Percentiles rank a stretch among this genome's conserved stretches.
phyloP scores from a whole-genome alignment of 1,140 invertebrate genomes.

The Trissolcus basalis region DNA sequence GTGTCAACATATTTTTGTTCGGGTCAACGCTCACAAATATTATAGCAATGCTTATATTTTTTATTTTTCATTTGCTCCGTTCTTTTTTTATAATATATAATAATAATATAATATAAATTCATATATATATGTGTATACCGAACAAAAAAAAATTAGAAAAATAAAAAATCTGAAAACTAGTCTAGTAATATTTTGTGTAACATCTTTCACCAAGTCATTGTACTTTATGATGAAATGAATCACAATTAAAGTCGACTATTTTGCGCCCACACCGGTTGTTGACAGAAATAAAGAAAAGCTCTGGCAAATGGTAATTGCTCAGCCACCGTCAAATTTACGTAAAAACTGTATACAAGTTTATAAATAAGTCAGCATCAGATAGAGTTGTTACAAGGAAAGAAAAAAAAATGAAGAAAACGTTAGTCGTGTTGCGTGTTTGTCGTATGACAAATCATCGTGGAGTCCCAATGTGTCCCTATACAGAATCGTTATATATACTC shows the following conservation, averaged over 20 bases:
- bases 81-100: no score
- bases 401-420: not conserved
- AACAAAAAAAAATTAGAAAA: no score
- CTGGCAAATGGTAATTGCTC: slow-evolving; percentile 31
- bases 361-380: slow-evolving; percentile 15
- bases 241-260: slow-evolving; percentile 45
- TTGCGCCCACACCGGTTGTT: slow-evolving; percentile 27
- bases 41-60: no score
- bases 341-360: slow-evolving; percentile 18
- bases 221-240: slow-evolving; percentile 50
- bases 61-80: no score
- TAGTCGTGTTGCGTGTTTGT: slow-evolving; percentile 5
- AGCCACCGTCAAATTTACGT: slow-evolving; percentile 30
- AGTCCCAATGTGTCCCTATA: not conserved
- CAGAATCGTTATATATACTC: not conserved
- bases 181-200: no score
- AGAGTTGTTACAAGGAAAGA: not conserved
- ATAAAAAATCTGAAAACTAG: no score
- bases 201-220: not conserved
- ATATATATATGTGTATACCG: no score
- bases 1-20: no score
- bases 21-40: no score
- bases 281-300: slow-evolving; percentile 49
- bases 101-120: no score
- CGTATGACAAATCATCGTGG: not conserved